A percentile compares a stretch with the other conserved stretches of the same genome.
Evolutionary conservation across 2,888 invertebrate genomes (phyloP).

Genomic region (Strigamia crassipes): DNA sequence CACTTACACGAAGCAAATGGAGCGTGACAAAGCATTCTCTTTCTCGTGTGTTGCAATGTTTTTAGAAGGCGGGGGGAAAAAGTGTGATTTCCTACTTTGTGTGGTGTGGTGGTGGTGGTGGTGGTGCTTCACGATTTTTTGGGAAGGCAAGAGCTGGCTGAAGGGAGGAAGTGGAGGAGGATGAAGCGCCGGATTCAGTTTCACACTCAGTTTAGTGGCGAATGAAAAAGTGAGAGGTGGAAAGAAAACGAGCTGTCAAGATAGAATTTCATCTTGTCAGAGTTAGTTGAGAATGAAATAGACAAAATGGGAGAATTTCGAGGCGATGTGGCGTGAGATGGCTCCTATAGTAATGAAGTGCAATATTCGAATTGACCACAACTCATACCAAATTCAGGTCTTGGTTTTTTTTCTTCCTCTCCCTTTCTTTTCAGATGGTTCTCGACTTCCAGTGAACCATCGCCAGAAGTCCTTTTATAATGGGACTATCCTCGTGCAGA

Average conservation of each 20-base stretch:
- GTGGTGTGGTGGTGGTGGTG: background rate
- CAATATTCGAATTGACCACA: background rate
- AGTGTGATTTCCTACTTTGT: conserved; percentile 37
- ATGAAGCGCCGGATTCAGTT: conserved; percentile 34
- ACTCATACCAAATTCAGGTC: background rate
- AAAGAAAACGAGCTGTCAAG: conserved; percentile 37
- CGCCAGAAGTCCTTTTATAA: conserved; percentile 48
- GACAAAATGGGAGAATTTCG: conserved; percentile 5
- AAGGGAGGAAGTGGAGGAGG: background rate
- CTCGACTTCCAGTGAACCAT: conserved; percentile 48
- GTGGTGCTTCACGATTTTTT: conserved; percentile 22
- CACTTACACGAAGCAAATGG: conserved; percentile 42
- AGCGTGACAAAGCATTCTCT: conserved; percentile 40
- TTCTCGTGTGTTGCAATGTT: conserved; percentile 35
- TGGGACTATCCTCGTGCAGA: conserved; percentile 48
- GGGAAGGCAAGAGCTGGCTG: conserved; percentile 1
- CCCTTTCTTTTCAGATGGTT: background rate
- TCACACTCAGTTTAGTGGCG: conserved; percentile 39
- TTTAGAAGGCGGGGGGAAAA: conserved; percentile 5
- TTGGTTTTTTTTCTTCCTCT: background rate
- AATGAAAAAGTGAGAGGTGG: conserved; percentile 12
- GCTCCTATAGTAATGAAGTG: background rate
- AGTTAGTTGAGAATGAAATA: conserved; percentile 6
- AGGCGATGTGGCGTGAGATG: background rate
- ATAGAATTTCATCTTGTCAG: conserved; percentile 24